Conservation (phyloP, 2,797 vertebrate species). For the Atherinosoma microstoma region DNA sequence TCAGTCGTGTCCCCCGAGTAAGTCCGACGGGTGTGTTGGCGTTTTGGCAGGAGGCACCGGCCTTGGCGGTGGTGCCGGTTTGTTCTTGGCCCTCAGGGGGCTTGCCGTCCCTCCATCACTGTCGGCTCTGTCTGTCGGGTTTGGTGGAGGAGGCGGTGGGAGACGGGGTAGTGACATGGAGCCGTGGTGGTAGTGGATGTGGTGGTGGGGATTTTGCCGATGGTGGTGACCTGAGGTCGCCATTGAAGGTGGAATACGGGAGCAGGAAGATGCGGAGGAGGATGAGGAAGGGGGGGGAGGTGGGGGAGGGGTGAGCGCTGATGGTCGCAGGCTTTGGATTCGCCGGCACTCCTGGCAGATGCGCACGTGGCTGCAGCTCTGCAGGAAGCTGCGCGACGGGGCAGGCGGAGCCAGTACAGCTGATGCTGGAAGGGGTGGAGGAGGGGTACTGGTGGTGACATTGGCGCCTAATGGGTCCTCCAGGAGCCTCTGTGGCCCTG, state of each 20-base stretch:
- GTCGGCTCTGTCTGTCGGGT: slow-evolving; percentile 78
- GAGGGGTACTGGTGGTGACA: slow-evolving; percentile 34
- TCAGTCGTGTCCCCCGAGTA: slow-evolving; percentile 76
- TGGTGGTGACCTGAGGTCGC: slow-evolving; percentile 35
- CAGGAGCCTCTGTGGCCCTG: slow-evolving; percentile 82
- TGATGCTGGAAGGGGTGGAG: slow-evolving; percentile 36
- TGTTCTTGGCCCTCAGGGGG: slow-evolving; percentile 69
- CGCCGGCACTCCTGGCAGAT: slow-evolving; percentile 92
- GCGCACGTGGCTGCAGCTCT: slow-evolving; percentile 89
- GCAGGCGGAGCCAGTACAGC: slow-evolving; percentile 60
- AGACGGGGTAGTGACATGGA: slow-evolving; percentile 81
- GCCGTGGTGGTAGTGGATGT: slow-evolving; percentile 67
- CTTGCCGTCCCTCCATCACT: slow-evolving; percentile 73
- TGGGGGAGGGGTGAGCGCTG: slow-evolving; percentile 58
- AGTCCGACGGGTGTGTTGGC: slow-evolving; percentile 67
- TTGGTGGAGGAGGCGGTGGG: slow-evolving; percentile 73
- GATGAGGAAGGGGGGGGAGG: slow-evolving; percentile 54
- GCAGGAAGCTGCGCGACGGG: slow-evolving; percentile 75
- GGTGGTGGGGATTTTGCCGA: slow-evolving; percentile 54
- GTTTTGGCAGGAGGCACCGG: slow-evolving; percentile 73
- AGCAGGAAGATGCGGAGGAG: slow-evolving; percentile 70
- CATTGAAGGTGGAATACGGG: slow-evolving; percentile 36
- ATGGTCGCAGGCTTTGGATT: slow-evolving; percentile 86
- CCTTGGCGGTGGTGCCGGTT: slow-evolving; percentile 70
- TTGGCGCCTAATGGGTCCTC: slow-evolving; percentile 77